Evolutionary conservation across 2,113 vertebrate genomes (phyloP), one percentile per base, ranked within the genome.

Genomic region (Channa argus): DNA sequence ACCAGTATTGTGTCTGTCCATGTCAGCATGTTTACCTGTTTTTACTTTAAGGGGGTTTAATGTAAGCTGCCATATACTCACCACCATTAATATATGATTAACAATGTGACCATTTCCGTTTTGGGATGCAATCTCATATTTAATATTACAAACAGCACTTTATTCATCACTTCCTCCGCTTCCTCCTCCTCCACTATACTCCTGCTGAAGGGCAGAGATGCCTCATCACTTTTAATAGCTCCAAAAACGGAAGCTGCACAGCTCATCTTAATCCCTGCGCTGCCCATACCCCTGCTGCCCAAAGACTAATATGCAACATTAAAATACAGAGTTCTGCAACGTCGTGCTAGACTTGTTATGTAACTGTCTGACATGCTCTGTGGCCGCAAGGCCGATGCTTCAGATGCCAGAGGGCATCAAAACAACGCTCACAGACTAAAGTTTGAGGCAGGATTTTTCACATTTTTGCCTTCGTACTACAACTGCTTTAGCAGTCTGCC

Each of bases 191-290:
- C 33, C 52, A 2, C 24, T 24, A 24, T 24, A 24, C 63, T 70
- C 6, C 6, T 55, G 66, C 53, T 62, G 80, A 78, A 80, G 77
- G 76, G 47, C 67, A 77, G 58, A 66, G 51, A 78, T 63, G 61
- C 47, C 75, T 83, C 74, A 59, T 80, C 71, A 70, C 63, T 84
- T 84, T 85, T 64, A 76, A 74, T 50, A 77, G 61, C 54, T 65
- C 34, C 59, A 53, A 56, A 80, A 84, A 71, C 33, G 43, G 51
- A 71, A 24, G 50, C 81, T 62, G 70, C 58, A 70, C 59, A 45
- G 83, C 83, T 82, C 77, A 85, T 76, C 63, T 84, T 91, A 90
- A 90, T 88, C 82, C 76, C 63, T 71, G 49, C 6, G 71, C 83
- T 86, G 79, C 50, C 75, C 74, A 44, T 15, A 75, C 6, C 36